These are phyloP conservation scores for Coryphaenoides rupestris DNA, from an alignment of 2,113 vertebrate genomes.

Conservation along the genomic window DNA sequence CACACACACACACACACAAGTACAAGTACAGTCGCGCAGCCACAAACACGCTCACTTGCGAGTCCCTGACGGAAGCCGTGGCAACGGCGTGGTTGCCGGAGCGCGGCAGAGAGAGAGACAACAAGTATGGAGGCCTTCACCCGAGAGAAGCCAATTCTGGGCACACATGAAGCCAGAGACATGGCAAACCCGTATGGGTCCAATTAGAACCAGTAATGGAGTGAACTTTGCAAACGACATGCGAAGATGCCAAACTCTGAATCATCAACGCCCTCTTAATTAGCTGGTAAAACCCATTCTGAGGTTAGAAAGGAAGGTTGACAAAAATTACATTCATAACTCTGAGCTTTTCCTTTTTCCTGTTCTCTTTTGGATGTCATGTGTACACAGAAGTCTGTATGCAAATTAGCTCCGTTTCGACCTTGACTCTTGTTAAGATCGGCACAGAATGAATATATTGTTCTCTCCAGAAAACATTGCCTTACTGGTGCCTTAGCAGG, in stretches of 20 bases:
- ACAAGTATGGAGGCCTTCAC: conserved; percentile 41
- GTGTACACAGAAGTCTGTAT: conserved; percentile 16
- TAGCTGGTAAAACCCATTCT: conserved; percentile 52
- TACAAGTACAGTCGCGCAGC: background rate
- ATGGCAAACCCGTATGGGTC: conserved; percentile 44
- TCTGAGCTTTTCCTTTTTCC: conserved; percentile 20
- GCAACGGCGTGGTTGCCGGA: conserved; percentile 38
- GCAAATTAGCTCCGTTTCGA: conserved; percentile 46
- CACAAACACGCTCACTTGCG: no score
- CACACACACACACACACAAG: background rate
- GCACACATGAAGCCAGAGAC: conserved; percentile 37
- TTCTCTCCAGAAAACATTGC: conserved; percentile 4
- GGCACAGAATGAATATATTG: conserved; percentile 24
- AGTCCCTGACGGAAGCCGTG: conserved; percentile 38
- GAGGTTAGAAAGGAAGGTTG: conserved; percentile 32
- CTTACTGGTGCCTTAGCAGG: background rate
- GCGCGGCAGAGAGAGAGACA: conserved; percentile 29
- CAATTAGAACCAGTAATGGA: conserved; percentile 59
- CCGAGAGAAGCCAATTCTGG: conserved; percentile 31
- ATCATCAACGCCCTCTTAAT: conserved; percentile 57
- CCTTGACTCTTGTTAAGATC: conserved; percentile 30
- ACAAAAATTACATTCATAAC: conserved; percentile 31
- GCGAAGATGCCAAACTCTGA: conserved; percentile 42
- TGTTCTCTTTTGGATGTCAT: conserved; percentile 8
- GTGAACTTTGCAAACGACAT: conserved; percentile 51